Evolutionary conservation across 2,797 vertebrate species (phyloP).

Genomic region (Monodelphis domestica): DNA sequence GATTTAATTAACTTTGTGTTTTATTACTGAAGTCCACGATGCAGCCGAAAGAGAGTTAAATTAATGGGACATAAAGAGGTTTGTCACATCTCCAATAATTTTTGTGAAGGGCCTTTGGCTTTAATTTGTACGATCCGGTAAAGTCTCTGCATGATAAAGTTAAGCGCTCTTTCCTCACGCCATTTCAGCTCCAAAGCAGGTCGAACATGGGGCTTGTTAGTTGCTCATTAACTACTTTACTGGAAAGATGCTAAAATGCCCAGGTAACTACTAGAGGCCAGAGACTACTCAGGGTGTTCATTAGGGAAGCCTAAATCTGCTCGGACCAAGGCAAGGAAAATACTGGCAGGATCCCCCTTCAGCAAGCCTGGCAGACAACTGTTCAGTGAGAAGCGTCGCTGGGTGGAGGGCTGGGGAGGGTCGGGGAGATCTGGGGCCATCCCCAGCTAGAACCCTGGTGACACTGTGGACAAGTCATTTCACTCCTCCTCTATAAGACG

Average conservation of each 20-base stretch:
- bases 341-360: constrained; percentile 14
- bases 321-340: constrained; percentile 21
- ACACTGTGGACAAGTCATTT: neutral
- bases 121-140: constrained; percentile 78
- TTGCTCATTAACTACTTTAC: constrained; percentile 58
- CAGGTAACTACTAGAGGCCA: constrained; percentile 66
- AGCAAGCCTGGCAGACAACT: constrained; percentile 16
- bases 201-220: constrained; percentile 68
- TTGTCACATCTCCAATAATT: constrained; percentile 80
- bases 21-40: constrained; percentile 73
- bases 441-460: neutral
- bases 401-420: neutral
- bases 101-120: constrained; percentile 76
- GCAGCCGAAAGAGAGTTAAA: constrained; percentile 76
- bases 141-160: constrained; percentile 72
- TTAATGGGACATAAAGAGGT: constrained; percentile 78
- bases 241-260: constrained; percentile 62
- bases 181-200: constrained; percentile 74
- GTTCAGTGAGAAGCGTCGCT: neutral
- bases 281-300: constrained; percentile 43
- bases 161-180: constrained; percentile 62
- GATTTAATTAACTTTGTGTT: constrained; percentile 76
- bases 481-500: neutral
- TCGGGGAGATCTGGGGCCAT: neutral
- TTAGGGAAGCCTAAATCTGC: constrained; percentile 45